Evolutionary conservation across 1,140 invertebrate genomes (phyloP), one percentile per base, ranked within the genome.

Genomic region (Ectropis grisescens): DNA sequence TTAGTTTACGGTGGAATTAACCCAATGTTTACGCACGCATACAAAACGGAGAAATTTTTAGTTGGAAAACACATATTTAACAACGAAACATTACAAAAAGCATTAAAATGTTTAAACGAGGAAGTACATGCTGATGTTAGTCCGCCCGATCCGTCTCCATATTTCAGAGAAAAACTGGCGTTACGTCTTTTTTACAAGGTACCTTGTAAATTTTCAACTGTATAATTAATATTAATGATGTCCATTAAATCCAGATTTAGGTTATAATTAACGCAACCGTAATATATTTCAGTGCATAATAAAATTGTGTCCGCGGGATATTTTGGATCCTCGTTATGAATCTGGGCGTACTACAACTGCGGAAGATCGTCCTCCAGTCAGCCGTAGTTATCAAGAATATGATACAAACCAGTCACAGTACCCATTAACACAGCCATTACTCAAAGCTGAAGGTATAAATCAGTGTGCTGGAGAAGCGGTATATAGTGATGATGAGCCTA

Each of bases 151-250:
- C 83, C 86, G 22, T 83, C 83, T 1, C 85, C 88, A 1, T 67
- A 84, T 40, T 91, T 87, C 47, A 82, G 90, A 31, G 88, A 85
- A 39, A 71, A 70, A 23, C 55, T 91, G 2, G 85, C 89, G 0
- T 60, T 85, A 32, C 74, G 82, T 36, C 59, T 92, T 9, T 87
- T 92, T 44, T 92, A 91, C 52, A 92, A 91, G 82, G 88, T 90
- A 66, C 41, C n/a, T n/a, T n/a, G 26, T 37, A n/a, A 40, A 30
- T 12, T 27, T 19, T 19, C 8, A 19, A 19, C 8, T 19, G 16
- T 3, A 3, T 8, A n/a, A n/a, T n/a, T n/a, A n/a, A n/a, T n/a
- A n/a, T n/a, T n/a, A n/a, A n/a, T n/a, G n/a, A n/a, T n/a, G n/a
- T n/a, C n/a, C 16, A 4, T 19, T 8, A 19, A 19, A 19, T 19